phyloP scores from a whole-genome alignment of 2,888 invertebrate species.

The Thelaira solivaga region DNA sequence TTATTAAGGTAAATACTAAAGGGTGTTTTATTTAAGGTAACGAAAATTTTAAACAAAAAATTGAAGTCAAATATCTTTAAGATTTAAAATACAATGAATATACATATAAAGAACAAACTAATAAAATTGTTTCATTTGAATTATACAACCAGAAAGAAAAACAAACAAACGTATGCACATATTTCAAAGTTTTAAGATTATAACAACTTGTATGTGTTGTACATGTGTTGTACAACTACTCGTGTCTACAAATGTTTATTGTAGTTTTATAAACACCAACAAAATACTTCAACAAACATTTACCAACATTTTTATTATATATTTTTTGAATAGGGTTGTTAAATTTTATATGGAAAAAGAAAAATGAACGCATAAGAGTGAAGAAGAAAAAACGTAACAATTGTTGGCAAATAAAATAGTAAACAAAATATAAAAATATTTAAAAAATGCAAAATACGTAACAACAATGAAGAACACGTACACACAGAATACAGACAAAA shows the following conservation, averaged over 20 bases:
- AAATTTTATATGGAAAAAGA: background rate
- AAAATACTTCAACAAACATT: background rate
- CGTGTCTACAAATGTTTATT: background rate
- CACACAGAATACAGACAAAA: too few relatives aligned
- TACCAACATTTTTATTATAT: background rate
- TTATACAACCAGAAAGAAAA: too few relatives aligned
- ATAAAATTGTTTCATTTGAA: background rate
- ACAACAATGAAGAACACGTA: conserved; percentile 1
- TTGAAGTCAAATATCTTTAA: too few relatives aligned
- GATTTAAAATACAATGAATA: too few relatives aligned
- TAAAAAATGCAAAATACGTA: conserved; percentile 4
- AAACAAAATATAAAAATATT: conserved; percentile 10
- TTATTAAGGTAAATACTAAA: too few relatives aligned
- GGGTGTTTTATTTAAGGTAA: too few relatives aligned
- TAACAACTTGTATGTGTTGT: background rate
- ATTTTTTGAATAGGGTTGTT: background rate
- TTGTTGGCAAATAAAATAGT: conserved; percentile 10
- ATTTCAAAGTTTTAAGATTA: conserved; percentile 6
- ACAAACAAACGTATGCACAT: background rate
- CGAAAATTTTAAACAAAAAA: too few relatives aligned
- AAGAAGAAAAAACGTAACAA: background rate
- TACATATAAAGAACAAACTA: too few relatives aligned
- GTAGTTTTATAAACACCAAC: background rate
- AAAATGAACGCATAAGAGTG: too few relatives aligned
- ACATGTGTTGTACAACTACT: background rate